Conservation (phyloP, 2,888 invertebrate genomes). For the Orthonevra nobilis region DNA sequence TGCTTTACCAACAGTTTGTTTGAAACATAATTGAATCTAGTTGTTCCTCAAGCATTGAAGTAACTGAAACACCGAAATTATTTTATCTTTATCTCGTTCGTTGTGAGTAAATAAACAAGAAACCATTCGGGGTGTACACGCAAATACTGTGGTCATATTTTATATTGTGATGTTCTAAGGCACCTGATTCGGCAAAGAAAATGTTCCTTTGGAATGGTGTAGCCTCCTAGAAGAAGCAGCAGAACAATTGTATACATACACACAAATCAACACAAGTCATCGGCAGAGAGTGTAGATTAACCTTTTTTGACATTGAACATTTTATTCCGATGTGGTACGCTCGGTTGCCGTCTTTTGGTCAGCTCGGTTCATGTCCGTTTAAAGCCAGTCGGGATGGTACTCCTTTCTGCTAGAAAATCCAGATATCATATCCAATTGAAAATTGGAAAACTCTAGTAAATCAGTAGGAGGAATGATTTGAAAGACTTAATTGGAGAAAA, state of each 20-base stretch:
- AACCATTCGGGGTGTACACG: background rate
- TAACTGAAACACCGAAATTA: background rate
- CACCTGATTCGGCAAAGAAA: background rate
- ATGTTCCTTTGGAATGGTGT: background rate
- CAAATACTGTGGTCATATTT: conserved; percentile 1
- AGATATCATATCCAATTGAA: conserved; percentile 1
- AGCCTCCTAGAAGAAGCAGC: conserved; percentile 16
- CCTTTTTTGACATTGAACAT: conserved; percentile 80
- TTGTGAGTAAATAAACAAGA: conserved; percentile 28
- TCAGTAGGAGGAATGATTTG: too few relatives aligned
- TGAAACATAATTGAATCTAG: too few relatives aligned
- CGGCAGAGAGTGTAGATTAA: conserved; percentile 73
- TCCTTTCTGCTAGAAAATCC: conserved; percentile 19
- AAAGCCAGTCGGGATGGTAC: conserved; percentile 4
- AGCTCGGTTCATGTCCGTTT: conserved; percentile 13
- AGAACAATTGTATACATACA: conserved; percentile 17
- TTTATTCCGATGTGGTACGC: conserved; percentile 33
- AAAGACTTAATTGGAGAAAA: too few relatives aligned
- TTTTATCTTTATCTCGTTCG: conserved; percentile 2
- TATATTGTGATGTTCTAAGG: background rate
- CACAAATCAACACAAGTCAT: conserved; percentile 19
- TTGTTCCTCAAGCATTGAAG: background rate
- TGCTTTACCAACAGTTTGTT: too few relatives aligned
- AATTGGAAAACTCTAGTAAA: too few relatives aligned
- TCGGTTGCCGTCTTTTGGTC: conserved; percentile 21